Percentiles rank a stretch among this genome's conserved stretches.
Conservation (phyloP, 2,797 vertebrate genomes). For the Hydrophis major region DNA sequence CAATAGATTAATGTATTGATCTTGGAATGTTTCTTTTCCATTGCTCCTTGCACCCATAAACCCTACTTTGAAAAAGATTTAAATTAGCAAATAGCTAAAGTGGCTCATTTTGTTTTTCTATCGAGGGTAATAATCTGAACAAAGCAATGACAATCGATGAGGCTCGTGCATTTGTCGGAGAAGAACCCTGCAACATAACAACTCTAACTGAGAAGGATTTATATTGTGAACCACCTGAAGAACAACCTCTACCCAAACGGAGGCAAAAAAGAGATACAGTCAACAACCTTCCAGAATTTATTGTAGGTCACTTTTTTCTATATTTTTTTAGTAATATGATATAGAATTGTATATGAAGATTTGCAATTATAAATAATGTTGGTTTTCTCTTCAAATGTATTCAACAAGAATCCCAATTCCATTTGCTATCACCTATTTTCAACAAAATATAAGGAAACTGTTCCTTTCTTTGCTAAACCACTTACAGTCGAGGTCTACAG, state of each 20-base stretch:
- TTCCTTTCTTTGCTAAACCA: neutral
- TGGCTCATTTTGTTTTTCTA: constrained; percentile 50
- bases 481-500: neutral
- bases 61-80: neutral
- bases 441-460: neutral
- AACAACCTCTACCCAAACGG: constrained; percentile 80
- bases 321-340: neutral
- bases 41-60: neutral
- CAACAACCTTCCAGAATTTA: constrained; percentile 86
- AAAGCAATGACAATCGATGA: constrained; percentile 93
- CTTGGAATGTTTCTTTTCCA: neutral
- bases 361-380: neutral
- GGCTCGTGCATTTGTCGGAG: constrained; percentile 90
- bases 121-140: constrained; percentile 89
- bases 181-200: constrained; percentile 86
- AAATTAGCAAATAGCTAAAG: neutral
- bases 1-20: neutral
- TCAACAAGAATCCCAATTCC: neutral
- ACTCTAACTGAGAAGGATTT: constrained; percentile 90
- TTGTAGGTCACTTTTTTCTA: constrained; percentile 71
- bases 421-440: neutral
- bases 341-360: neutral
- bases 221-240: constrained; percentile 88
- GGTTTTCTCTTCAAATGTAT: neutral
- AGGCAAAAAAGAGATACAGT: constrained; percentile 85